phyloP scores from a whole-genome alignment of 2,797 vertebrate genomes.

The Pangasius larnaudii region DNA sequence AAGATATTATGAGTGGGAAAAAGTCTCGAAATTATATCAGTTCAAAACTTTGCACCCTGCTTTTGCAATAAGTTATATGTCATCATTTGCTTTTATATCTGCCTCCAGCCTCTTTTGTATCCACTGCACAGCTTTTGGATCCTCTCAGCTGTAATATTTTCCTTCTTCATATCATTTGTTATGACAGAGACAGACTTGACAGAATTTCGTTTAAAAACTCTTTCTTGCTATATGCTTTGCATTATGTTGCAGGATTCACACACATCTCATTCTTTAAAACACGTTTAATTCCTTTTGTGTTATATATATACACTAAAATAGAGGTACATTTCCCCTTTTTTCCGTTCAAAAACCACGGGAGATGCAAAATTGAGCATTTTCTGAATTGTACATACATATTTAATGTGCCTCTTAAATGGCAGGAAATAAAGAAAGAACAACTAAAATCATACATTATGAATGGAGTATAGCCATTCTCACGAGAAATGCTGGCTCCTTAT shows the following conservation, averaged over 20 bases:
- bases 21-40: background rate
- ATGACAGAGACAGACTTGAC: background rate
- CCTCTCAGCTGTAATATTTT: background rate
- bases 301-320: background rate
- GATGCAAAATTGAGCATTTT: background rate
- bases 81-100: background rate
- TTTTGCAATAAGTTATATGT: background rate
- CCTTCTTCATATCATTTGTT: background rate
- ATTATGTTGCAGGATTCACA: background rate
- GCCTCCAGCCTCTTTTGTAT: background rate
- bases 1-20: background rate
- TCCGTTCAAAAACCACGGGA: background rate
- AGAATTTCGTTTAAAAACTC: background rate
- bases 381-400: slow-evolving; percentile 10
- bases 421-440: slow-evolving; percentile 21
- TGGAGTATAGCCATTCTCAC: background rate
- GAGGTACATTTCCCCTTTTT: too few relatives aligned
- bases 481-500: slow-evolving; percentile 12
- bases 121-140: background rate
- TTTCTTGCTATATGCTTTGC: background rate
- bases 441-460: slow-evolving; percentile 23
- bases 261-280: background rate
- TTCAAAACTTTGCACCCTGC: background rate
- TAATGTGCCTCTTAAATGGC: slow-evolving; percentile 27
- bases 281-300: background rate